Percentiles rank a stretch among this genome's conserved stretches.
Evolutionary conservation across 2,113 vertebrate species (phyloP).

Genomic region (Notarius quadriscutis): DNA sequence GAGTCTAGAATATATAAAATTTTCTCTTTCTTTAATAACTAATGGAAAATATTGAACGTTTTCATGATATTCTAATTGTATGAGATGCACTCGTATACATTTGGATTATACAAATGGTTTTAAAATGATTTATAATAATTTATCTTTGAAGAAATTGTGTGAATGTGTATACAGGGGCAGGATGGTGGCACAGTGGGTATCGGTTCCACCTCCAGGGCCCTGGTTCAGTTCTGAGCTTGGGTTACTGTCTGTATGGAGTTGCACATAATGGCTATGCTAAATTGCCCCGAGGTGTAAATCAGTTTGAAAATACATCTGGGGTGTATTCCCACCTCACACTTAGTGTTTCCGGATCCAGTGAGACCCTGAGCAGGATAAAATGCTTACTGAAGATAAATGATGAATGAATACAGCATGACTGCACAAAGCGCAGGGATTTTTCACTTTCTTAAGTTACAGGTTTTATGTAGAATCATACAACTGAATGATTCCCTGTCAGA

Average conservation of each 20-base stretch:
- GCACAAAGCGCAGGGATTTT: not conserved
- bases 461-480: not conserved
- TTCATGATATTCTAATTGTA: no score
- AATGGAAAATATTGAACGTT: no score
- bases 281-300: conserved; percentile 8
- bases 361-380: conserved; percentile 12
- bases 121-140: not conserved
- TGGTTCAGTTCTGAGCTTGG: not conserved
- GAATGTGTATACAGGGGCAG: not conserved
- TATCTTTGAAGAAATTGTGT: not conserved
- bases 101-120: not conserved
- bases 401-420: not conserved
- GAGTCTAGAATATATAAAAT: no score
- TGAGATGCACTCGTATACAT: not conserved
- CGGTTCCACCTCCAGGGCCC: not conserved
- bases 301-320: not conserved
- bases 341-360: not conserved
- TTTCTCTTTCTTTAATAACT: no score
- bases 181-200: not conserved
- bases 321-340: not conserved
- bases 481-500: not conserved
- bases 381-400: not conserved
- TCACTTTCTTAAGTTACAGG: not conserved
- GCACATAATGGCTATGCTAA: not conserved
- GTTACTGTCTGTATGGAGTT: conserved; percentile 1